These are phyloP conservation scores for Zaprionus ornatus DNA, from an alignment of 1,140 invertebrate species.

Conservation along the genomic window DNA sequence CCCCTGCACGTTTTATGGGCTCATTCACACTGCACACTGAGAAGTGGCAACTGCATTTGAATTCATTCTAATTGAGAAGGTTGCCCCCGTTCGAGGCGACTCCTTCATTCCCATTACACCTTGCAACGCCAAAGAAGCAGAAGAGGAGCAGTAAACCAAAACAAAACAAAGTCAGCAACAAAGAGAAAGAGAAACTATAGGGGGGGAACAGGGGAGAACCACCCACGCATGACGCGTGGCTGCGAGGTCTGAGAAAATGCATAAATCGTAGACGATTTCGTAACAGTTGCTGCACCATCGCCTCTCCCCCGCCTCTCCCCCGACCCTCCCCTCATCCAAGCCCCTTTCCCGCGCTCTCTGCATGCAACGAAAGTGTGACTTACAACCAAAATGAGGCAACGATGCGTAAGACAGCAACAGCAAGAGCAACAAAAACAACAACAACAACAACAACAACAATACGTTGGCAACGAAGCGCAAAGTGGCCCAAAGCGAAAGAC, in stretches of 20 bases:
- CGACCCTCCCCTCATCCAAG: neutral
- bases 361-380: slow-evolving; percentile 57
- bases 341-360: neutral
- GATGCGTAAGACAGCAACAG: slow-evolving; percentile 44
- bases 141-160: neutral
- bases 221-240: slow-evolving; percentile 60
- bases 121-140: neutral
- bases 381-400: slow-evolving; percentile 62
- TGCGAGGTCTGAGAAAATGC: slow-evolving; percentile 60
- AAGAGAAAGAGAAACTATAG: neutral
- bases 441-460: slow-evolving; percentile 25
- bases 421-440: neutral
- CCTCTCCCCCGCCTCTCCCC: neutral
- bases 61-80: slow-evolving; percentile 49
- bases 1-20: slow-evolving; percentile 22
- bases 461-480: slow-evolving; percentile 48
- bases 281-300: slow-evolving; percentile 7
- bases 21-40: slow-evolving; percentile 26
- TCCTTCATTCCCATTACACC: neutral
- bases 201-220: slow-evolving; percentile 5
- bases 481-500: slow-evolving; percentile 23
- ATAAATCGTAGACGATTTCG: slow-evolving; percentile 62
- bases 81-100: neutral
- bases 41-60: slow-evolving; percentile 54
- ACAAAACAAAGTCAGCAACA: neutral